phyloP scores from a whole-genome alignment of 2,888 invertebrate species.

The Tiliacea aurago region DNA sequence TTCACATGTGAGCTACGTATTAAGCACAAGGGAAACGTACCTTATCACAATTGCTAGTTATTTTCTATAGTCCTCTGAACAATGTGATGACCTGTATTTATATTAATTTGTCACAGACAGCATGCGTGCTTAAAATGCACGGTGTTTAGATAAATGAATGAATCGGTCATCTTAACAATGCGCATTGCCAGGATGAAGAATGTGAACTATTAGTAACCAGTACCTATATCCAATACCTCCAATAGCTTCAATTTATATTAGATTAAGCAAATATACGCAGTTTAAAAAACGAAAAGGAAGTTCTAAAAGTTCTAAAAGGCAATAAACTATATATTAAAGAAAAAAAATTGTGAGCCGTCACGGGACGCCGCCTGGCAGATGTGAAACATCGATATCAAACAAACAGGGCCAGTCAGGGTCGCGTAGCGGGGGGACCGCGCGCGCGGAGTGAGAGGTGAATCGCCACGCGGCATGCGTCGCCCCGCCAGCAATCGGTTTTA shows the following conservation, averaged over 20 bases:
- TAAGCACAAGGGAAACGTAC: not conserved
- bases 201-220: too few species aligned
- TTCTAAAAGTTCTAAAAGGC: too few species aligned
- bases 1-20: not conserved
- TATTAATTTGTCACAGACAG: not conserved
- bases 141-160: not conserved
- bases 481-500: too few species aligned
- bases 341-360: too few species aligned
- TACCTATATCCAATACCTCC: not conserved
- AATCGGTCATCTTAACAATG: not conserved
- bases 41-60: not conserved
- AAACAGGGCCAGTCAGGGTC: too few species aligned
- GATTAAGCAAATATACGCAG: not conserved
- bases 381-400: too few species aligned
- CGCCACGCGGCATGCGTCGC: too few species aligned
- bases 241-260: conserved; percentile 1
- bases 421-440: too few species aligned
- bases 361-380: too few species aligned
- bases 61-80: not conserved
- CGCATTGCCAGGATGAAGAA: not conserved
- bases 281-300: too few species aligned
- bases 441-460: too few species aligned
- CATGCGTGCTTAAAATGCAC: not conserved
- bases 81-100: not conserved
- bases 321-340: too few species aligned